Base-by-base conservation (phyloP, 2,113 vertebrate genomes). In the Pholis gunnellus region DNA sequence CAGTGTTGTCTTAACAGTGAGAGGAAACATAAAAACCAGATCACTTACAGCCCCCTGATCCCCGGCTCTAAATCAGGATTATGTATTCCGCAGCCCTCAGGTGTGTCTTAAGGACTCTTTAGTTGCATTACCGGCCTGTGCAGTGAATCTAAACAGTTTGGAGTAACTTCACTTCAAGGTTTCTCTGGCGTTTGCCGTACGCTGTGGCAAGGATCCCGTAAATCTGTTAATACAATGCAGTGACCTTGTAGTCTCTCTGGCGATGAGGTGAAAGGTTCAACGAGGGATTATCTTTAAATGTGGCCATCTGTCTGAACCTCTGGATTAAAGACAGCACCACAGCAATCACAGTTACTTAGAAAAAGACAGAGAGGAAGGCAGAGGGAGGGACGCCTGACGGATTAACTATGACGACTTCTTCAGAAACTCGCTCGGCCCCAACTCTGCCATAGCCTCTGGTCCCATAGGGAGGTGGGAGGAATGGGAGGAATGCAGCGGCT, bases 381-480 rank as follows among this genome's bases (percentile, higher is more conserved):
- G 40, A 31, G 36, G 29, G 60, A 50, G 64, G 69, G 64, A 83
- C 64, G 65, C 63, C 82, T 59, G 72, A 60, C 17, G 27, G 89
- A 88, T 92, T 84, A 93, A 83, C 80, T 78, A 80, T 80, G 88
- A 93, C 61, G 90, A 91, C 84, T 89, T 82, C 75, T 42, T 83
- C 54, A 77, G 80, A 61, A 72, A 73, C 84, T 34, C 4, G 1
- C 74, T 84, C 81, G 66, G 85, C 81, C 84, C 66, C 3, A 5
- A 2, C 65, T 29, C 74, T 20, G 65, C 40, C 44, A 46, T 36
- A 59, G 76, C 75, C 70, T 65, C 38, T 72, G 65, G 86, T 89
- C 77, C 80, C 81, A 79, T 52, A 67, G 64, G 60, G 54, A 50
- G 63, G 76, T 25, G 61, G 71, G 56, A 57, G 75, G 87, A 89